Evolutionary conservation across 2,113 vertebrate species (phyloP), one percentile per base, ranked within the genome.

Genomic region (Chroicocephalus ridibundus): DNA sequence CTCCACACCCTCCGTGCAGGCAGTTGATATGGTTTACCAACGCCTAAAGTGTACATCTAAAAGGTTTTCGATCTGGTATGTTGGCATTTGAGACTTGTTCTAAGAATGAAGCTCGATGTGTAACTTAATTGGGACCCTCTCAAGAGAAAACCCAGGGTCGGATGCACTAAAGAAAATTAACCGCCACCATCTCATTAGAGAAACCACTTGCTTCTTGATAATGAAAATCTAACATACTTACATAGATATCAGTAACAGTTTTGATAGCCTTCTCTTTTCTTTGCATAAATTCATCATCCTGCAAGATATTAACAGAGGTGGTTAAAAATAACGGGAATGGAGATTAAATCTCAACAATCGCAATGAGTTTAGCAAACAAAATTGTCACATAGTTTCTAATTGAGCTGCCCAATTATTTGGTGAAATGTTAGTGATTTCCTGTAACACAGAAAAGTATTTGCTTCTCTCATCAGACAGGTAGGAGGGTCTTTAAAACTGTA

Each of bases 241-340:
- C 99, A 91, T 96, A 97, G 29, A 99, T 98, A 55, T 99, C 98
- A 60, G 97, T 88, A 11, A 99, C 98, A 0, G 99, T 98, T 90
- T 97, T 98, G 66, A 99, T 94, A 24, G 98, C 98, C 81, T 98
- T 99, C 81, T 98, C 98, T 96, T 98, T 99, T 94, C 98, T 98
- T 94, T 98, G 98, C 64, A 98, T 83, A 86, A 99, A 99, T 38
- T 99, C 99, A 54, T 99, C 98, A 97, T 99, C 99, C 99, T 99
- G 82, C 27, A 97, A 97, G 61, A 66, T 47, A 95, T 86, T 42
- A 87, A 86, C 1, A 6, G 10, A 88, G 7, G 26, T 52, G 55
- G 91, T 80, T 51, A 90, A 92, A 95, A 87, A 85, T 16, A 79
- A 4, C 74, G 90, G 88, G 58, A 74, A 94, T 13, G 60, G 38